phyloP scores from a whole-genome alignment of 2,888 invertebrate genomes.

The Oasisia sp. region DNA sequence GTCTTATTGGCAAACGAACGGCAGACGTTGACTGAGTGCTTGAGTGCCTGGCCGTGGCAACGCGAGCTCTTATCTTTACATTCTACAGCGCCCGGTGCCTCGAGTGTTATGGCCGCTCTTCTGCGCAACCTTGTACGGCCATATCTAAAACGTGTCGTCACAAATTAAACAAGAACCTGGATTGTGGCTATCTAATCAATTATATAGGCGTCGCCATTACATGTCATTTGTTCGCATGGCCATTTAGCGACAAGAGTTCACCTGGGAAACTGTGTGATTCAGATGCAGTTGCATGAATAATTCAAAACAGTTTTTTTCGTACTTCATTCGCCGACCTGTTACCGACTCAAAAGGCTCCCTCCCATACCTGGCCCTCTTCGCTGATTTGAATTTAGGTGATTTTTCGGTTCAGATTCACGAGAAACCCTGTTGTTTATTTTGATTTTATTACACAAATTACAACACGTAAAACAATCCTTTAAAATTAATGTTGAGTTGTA shows the following conservation, averaged over 20 bases:
- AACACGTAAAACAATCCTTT: too few species aligned
- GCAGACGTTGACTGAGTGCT: constrained; percentile 7
- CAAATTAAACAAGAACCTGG: constrained; percentile 12
- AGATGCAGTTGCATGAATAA: not conserved
- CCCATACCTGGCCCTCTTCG: too few species aligned
- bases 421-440: too few species aligned
- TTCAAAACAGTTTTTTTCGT: not conserved
- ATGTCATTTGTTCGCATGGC: not conserved
- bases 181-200: constrained; percentile 1
- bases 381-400: too few species aligned
- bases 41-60: not conserved
- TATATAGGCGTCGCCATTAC: not conserved
- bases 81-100: not conserved
- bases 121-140: not conserved
- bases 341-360: too few species aligned
- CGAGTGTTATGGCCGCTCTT: not conserved
- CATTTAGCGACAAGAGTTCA: not conserved
- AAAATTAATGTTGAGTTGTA: too few species aligned
- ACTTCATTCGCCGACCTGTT: not conserved
- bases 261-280: not conserved
- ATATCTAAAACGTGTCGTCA: not conserved
- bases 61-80: not conserved
- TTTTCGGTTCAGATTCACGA: too few species aligned
- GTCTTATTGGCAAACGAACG: not conserved
- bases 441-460: too few species aligned